A percentile compares a stretch with the other conserved stretches of the same genome.
phyloP scores from a whole-genome alignment of 2,888 invertebrate species.

The Heteromurus nitidus region DNA sequence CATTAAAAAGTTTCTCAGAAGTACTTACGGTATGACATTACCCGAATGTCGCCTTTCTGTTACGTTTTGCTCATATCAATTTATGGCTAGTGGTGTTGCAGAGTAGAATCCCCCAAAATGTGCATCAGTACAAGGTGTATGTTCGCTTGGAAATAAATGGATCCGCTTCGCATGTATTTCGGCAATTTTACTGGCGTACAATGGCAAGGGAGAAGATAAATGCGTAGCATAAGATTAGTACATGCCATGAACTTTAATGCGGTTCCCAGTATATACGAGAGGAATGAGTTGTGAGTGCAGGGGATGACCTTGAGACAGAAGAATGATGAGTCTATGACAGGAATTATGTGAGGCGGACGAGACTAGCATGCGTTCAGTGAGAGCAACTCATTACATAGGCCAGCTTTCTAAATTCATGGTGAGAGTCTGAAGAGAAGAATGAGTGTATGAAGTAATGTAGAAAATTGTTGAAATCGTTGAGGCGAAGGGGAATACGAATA shows the following conservation, averaged over 20 bases:
- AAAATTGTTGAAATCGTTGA: conserved; percentile 52
- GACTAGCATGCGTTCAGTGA: conserved; percentile 48
- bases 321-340: conserved; percentile 51
- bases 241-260: conserved; percentile 20
- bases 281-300: conserved; percentile 27
- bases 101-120: neutral
- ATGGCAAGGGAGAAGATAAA: conserved; percentile 20
- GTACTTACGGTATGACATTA: no score
- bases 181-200: conserved; percentile 2
- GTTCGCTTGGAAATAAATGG: neutral
- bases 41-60: no score
- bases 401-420: conserved; percentile 64
- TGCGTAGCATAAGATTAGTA: conserved; percentile 36
- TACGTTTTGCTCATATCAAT: conserved; percentile 33
- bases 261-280: conserved; percentile 7
- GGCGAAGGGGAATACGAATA: conserved; percentile 39
- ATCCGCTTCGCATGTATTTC: neutral
- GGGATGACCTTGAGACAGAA: conserved; percentile 38
- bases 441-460: no score
- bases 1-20: no score
- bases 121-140: neutral
- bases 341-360: conserved; percentile 27
- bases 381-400: conserved; percentile 32
- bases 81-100: neutral
- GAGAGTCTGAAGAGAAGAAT: no score